These are phyloP conservation scores for Eupithecia subumbrata DNA, from an alignment of 2,888 invertebrate species.

Conservation along the genomic window DNA sequence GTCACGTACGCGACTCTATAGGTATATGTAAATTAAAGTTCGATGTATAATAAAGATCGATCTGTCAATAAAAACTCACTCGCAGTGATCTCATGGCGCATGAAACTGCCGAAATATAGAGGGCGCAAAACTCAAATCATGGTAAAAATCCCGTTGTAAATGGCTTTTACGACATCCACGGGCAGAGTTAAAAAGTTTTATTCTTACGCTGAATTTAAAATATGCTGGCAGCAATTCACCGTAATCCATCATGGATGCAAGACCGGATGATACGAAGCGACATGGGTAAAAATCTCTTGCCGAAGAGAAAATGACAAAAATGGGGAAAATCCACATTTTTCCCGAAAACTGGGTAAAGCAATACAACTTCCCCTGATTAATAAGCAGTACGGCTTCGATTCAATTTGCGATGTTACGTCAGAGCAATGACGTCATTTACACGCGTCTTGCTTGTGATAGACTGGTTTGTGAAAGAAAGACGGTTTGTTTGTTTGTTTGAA, in stretches of 20 bases:
- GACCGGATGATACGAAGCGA: background rate
- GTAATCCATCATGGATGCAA: background rate
- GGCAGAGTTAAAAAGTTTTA: too few species aligned
- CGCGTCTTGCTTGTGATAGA: background rate
- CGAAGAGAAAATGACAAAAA: background rate
- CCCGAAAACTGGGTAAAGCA: slow-evolving; percentile 4
- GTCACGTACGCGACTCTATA: too few species aligned
- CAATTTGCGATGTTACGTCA: slow-evolving; percentile 25
- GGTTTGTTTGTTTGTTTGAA: background rate
- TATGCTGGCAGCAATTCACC: too few species aligned
- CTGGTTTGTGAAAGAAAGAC: background rate
- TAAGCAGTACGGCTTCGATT: slow-evolving; percentile 18
- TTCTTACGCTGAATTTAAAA: too few species aligned
- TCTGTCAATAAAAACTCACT: too few species aligned
- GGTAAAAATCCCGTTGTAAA: too few species aligned
- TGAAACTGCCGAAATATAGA: too few species aligned
- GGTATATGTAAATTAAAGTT: too few species aligned
- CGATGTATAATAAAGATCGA: too few species aligned
- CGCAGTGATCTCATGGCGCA: too few species aligned
- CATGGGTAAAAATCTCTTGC: background rate
- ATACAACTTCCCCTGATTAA: slow-evolving; percentile 10
- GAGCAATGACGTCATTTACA: slow-evolving; percentile 14
- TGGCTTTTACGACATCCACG: too few species aligned
- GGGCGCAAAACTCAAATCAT: too few species aligned
- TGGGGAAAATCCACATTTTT: background rate